Percentiles rank a stretch among this genome's conserved stretches.
Evolutionary conservation across 2,113 vertebrate species (phyloP).

Genomic region (Austrofundulus limnaeus): DNA sequence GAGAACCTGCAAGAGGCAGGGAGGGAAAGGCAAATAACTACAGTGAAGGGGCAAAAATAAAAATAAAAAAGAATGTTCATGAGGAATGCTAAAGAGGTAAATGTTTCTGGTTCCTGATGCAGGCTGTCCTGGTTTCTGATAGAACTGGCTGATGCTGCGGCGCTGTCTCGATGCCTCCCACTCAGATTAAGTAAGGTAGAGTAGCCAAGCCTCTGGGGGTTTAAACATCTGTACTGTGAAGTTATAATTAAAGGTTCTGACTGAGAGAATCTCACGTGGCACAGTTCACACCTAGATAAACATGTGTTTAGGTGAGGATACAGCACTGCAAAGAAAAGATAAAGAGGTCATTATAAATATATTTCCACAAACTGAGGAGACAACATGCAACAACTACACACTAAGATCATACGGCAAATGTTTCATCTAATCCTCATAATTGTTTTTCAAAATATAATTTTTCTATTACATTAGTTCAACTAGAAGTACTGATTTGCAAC

Average conservation of each 20-base stretch:
- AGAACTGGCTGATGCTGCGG: constrained; percentile 70
- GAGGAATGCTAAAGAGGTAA: constrained; percentile 71
- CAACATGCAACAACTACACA: constrained; percentile 4
- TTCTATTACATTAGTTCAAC: constrained; percentile 59
- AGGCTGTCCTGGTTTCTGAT: constrained; percentile 59
- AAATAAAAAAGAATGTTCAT: constrained; percentile 61
- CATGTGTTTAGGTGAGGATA: constrained; percentile 42
- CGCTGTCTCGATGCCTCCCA: constrained; percentile 63
- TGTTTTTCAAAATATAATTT: constrained; percentile 48
- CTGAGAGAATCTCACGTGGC: constrained; percentile 76
- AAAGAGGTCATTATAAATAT: constrained; percentile 16
- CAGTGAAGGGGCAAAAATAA: constrained; percentile 58
- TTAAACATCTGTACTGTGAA: constrained; percentile 82
- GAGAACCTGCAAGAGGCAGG: constrained; percentile 56
- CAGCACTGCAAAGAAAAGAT: constrained; percentile 12
- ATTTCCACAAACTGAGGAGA: constrained; percentile 1
- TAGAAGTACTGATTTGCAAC: constrained; percentile 59
- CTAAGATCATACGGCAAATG: constrained; percentile 15
- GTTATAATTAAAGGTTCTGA: constrained; percentile 86
- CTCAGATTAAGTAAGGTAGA: constrained; percentile 84
- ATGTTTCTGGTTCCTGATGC: constrained; percentile 65
- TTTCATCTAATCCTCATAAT: constrained; percentile 37
- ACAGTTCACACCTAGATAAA: constrained; percentile 63
- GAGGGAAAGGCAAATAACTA: constrained; percentile 76
- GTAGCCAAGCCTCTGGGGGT: constrained; percentile 82